Base-by-base conservation (phyloP, 1,140 invertebrate genomes). In the Hestina assimilis region DNA sequence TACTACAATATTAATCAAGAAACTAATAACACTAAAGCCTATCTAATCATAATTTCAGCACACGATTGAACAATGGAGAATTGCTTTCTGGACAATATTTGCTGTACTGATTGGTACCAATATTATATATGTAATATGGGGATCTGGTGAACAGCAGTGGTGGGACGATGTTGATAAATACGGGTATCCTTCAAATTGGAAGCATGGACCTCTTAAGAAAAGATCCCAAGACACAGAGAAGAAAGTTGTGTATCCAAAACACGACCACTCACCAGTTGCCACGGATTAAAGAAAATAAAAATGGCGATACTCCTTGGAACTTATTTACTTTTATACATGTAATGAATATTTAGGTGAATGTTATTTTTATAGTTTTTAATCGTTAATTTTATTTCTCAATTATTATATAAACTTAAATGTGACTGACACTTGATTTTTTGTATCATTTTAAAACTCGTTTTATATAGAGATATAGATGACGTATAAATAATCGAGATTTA, bases 61-160 rank as follows among this genome's bases (percentile, higher is more conserved):
- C 79, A 92, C 91, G 6, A 69, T 94, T 4, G 74, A 87, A 5
- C 92, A 96, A 82, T 97, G 96, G 96, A 90, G 94, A 31, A 79
- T 90, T 1, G 85, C 82, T 17, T 86, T 86, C 41, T 86, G 82
- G 80, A 66, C 75, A 0, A 78, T 81, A 48, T 83, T 79, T 46
- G 59, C 50, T 1, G 75, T 96, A 1, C 92, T 95, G 53, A 72
- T 92, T 5, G 75, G 91, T 6, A 95, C 95, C 0, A 95, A 94
- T 59, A 48, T 94, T 1, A 60, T 96, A 0, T 97, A 94, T 69
- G 61, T 93, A 8, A 69, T 95, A 4, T 93, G 92, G 84, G 93
- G 92, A 1, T 93, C 92, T 24, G 93, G 92, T 1, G 91, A 94
- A 41, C 90, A 92, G 9, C 93, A 95, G 63, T 90, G 90, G 55